Percentiles rank a stretch among this genome's conserved stretches.
These are phyloP conservation scores for Mesorhabditis sp. DNA, from an alignment of 2,888 invertebrate genomes.

Conservation along the genomic window DNA sequence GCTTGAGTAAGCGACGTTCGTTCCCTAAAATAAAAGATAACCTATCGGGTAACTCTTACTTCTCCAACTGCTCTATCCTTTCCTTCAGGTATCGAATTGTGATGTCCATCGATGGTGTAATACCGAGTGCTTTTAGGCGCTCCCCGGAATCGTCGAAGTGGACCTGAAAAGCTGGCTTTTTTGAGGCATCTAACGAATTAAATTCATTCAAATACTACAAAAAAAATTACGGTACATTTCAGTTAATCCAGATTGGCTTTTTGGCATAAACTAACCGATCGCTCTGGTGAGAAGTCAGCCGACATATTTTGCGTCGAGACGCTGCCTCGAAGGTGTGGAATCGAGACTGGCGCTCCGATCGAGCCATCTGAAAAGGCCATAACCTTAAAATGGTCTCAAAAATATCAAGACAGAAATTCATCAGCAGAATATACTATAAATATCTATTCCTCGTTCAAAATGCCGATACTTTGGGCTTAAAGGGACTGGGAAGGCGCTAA, in stretches of 20 bases:
- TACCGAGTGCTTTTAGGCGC: constrained; percentile 15
- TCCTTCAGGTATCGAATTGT: constrained; percentile 34
- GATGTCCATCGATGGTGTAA: constrained; percentile 31
- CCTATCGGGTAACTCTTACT: constrained; percentile 16
- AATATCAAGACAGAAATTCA: too few species aligned
- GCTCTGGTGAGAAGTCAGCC: background rate
- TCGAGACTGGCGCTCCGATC: background rate
- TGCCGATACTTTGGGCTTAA: too few species aligned
- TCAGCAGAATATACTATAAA: too few species aligned
- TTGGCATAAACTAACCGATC: background rate
- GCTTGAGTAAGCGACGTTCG: too few species aligned
- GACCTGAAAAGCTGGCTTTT: constrained; percentile 9
- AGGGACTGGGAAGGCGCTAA: too few species aligned
- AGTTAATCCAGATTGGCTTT: too few species aligned
- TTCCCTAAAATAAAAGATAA: too few species aligned
- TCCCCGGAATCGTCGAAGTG: constrained; percentile 17
- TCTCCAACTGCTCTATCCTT: constrained; percentile 32
- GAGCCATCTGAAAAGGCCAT: background rate
- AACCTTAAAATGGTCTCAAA: too few species aligned
- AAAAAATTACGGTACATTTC: too few species aligned
- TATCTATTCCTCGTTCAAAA: too few species aligned
- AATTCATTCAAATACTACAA: too few species aligned
- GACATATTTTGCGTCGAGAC: background rate
- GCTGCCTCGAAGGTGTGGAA: constrained; percentile 1
- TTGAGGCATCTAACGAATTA: too few species aligned